Base-by-base conservation (phyloP, 2,888 invertebrate species). In the Pseudanteris insignis region DNA sequence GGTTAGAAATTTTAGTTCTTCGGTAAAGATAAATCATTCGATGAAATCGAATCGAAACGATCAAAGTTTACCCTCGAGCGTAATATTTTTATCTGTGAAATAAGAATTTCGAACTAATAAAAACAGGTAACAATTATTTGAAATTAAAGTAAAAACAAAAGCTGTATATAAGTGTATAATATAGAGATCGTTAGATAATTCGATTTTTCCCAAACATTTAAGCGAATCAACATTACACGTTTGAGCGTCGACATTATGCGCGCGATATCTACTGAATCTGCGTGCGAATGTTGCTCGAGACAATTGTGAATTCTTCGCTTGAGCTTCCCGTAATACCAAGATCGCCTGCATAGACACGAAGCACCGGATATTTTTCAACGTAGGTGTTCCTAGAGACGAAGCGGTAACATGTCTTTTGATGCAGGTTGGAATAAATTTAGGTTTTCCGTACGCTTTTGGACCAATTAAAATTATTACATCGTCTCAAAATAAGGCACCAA, bases 201-300 rank as follows among this genome's bases (percentile, higher is more conserved):
- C 2, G 14, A 18, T 25, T 40, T 46, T 38, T 34, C 12, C 28
- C 32, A 46, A 43, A 7, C 40, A 40, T 40, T 55, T 41, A 24
- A 41, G 2, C 26, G 47, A 44, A 32, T 10, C 18, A 55, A 47
- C 55, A 48, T n/a, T 25, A 25, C 34, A 28, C 41, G 18, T 48
- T 43, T 30, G 13, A 44, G 9, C 43, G 18, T 36, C 9, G 11
- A 9, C 25, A 38, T 43, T 37, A 37, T 41, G 28, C 28, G 26
- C 37, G 12, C 32, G 43, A 28, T 46, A 51, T 51, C 58, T 51
- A 29, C 28, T 34, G 40, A 46, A 58, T 51, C 58, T 46, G 34
- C 51, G 51, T 58, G 58, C 51, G 58, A 58, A 58, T 58, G 21
- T 48, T 50, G 37, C 32, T 38, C 37, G 14, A 58, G 44, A 58